Evolutionary conservation across 2,797 vertebrate genomes (phyloP).

Genomic region (Eurystomus glaucurus): DNA sequence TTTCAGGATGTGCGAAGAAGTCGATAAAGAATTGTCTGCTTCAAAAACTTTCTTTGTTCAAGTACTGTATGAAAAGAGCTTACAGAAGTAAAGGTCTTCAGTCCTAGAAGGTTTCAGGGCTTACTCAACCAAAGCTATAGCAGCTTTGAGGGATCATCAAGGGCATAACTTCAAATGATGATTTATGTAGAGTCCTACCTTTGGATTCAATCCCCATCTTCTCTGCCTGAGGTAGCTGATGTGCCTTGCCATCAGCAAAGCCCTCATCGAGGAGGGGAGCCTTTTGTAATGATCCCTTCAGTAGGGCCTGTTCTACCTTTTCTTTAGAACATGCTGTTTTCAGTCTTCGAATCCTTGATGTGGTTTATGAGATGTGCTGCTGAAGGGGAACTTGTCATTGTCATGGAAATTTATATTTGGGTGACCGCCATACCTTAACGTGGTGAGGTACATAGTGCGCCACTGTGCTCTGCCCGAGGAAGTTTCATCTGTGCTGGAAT

Average conservation of each 20-base stretch:
- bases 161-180: neutral
- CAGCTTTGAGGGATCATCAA: constrained; percentile 42
- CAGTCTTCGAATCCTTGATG: neutral
- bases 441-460: rapidly evolving
- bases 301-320: neutral
- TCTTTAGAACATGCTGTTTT: neutral
- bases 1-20: neutral
- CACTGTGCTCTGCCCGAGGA: neutral
- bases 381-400: rapidly evolving
- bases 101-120: constrained; percentile 29
- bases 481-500: neutral
- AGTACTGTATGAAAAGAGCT: neutral
- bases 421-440: neutral
- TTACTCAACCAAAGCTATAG: constrained; percentile 20
- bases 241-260: neutral
- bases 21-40: constrained; percentile 8
- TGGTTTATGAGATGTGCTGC: neutral
- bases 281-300: neutral
- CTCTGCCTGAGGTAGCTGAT: neutral
- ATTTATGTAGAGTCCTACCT: neutral
- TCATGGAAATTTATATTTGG: neutral
- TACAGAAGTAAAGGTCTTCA: constrained; percentile 20
- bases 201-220: neutral
- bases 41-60: constrained; percentile 44
- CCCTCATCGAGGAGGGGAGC: neutral